Percentiles rank a stretch among this genome's conserved stretches.
Evolutionary conservation across 1,140 invertebrate genomes (phyloP).

Genomic region (Polyergus mexicanus): DNA sequence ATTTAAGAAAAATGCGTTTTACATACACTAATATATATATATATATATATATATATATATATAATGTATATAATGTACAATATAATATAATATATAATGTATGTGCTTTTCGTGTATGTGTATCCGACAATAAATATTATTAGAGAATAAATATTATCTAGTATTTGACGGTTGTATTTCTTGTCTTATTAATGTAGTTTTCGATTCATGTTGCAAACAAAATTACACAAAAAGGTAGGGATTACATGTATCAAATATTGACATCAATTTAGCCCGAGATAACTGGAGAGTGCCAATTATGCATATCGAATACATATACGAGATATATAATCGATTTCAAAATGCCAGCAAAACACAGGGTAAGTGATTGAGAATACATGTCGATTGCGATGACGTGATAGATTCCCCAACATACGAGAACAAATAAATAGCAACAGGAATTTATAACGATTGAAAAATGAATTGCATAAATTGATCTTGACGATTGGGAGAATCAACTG

Average conservation of each 20-base stretch:
- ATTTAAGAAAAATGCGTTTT: neutral
- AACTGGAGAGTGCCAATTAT: conserved; percentile 49
- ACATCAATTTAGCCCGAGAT: conserved; percentile 39
- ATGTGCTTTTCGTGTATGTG: too few relatives aligned
- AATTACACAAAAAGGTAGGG: neutral
- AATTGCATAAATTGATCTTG: conserved; percentile 23
- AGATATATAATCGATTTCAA: conserved; percentile 50
- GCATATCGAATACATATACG: conserved; percentile 42
- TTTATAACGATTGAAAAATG: conserved; percentile 34
- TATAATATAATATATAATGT: neutral
- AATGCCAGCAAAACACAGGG: conserved; percentile 13
- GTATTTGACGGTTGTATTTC: neutral
- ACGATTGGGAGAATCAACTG: neutral
- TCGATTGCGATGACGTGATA: conserved; percentile 19
- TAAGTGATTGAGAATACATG: conserved; percentile 49
- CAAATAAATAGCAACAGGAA: conserved; percentile 18
- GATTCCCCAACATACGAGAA: neutral
- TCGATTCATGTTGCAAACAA: conserved; percentile 43
- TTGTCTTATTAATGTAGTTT: conserved; percentile 1
- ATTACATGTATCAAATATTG: conserved; percentile 61
- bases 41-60: neutral
- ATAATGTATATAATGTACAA: neutral
- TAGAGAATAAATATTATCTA: too few relatives aligned
- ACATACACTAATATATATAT: too few relatives aligned
- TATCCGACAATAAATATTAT: neutral